A percentile compares a stretch with the other conserved stretches of the same genome.
phyloP scores from a whole-genome alignment of 2,888 invertebrate genomes.

The Autographa pulchrina region DNA sequence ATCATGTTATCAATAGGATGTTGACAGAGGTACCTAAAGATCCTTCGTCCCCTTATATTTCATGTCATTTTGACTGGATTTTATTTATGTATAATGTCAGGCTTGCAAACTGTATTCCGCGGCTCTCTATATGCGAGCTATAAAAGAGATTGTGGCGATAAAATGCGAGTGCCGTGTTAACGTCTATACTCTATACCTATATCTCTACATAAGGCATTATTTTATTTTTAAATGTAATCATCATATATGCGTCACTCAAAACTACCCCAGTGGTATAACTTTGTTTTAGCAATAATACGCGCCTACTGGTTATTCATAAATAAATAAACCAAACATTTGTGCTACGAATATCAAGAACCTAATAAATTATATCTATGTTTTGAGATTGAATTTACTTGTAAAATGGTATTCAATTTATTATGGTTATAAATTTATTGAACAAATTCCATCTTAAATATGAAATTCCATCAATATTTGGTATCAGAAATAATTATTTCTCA shows the following conservation, averaged over 20 bases:
- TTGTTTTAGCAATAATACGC: too few relatives aligned
- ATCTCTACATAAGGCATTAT: slow-evolving; percentile 5
- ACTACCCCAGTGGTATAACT: not conserved
- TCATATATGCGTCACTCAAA: not conserved
- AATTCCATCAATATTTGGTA: slow-evolving; percentile 1
- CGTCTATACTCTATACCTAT: too few relatives aligned
- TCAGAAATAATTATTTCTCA: not conserved
- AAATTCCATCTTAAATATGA: slow-evolving; percentile 1
- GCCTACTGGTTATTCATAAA: too few relatives aligned
- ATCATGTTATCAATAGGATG: too few relatives aligned
- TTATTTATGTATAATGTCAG: slow-evolving; percentile 1
- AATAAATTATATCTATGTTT: not conserved
- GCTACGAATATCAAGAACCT: not conserved
- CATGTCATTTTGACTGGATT: too few relatives aligned
- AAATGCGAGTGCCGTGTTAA: slow-evolving; percentile 20
- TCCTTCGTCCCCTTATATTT: too few relatives aligned
- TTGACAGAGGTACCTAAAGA: too few relatives aligned
- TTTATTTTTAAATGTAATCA: slow-evolving; percentile 8
- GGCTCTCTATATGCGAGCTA: slow-evolving; percentile 15
- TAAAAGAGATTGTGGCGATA: slow-evolving; percentile 41
- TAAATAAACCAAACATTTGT: too few relatives aligned
- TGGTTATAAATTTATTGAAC: not conserved
- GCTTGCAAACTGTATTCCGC: not conserved
- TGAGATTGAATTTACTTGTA: not conserved
- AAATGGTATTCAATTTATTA: not conserved